Conservation (phyloP, 2,113 vertebrate genomes). For the Passer montanus region DNA sequence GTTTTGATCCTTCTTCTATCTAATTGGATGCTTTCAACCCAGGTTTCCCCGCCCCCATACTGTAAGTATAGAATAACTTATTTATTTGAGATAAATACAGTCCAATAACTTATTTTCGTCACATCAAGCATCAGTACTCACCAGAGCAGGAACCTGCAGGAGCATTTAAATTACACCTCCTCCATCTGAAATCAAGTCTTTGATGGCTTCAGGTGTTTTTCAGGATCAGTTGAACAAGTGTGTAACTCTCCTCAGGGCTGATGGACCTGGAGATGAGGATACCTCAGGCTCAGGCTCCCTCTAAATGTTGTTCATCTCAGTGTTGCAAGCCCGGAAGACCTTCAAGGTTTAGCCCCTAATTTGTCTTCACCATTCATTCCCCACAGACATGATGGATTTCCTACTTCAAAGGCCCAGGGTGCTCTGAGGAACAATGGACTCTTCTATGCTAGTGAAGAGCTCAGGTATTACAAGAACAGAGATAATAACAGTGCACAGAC, state of each 20-base stretch:
- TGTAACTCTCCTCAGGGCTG: neutral
- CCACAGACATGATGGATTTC: neutral
- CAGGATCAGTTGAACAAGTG: accelerated
- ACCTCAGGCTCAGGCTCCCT: neutral
- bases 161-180: neutral
- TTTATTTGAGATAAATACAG: neutral
- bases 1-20: neutral
- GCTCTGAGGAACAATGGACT: neutral
- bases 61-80: neutral
- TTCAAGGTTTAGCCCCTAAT: neutral
- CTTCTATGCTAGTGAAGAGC: neutral
- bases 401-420: neutral
- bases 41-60: neutral
- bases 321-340: neutral
- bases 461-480: neutral
- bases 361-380: neutral
- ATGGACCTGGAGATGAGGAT: neutral
- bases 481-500: neutral
- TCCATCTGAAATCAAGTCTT: neutral
- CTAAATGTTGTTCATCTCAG: neutral
- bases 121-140: neutral
- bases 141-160: neutral
- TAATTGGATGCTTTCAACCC: neutral
- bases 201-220: neutral
- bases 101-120: neutral